Evolutionary conservation across 2,888 invertebrate species (phyloP), one percentile per base, ranked within the genome.

Genomic region (Dichetophora obliterata): DNA sequence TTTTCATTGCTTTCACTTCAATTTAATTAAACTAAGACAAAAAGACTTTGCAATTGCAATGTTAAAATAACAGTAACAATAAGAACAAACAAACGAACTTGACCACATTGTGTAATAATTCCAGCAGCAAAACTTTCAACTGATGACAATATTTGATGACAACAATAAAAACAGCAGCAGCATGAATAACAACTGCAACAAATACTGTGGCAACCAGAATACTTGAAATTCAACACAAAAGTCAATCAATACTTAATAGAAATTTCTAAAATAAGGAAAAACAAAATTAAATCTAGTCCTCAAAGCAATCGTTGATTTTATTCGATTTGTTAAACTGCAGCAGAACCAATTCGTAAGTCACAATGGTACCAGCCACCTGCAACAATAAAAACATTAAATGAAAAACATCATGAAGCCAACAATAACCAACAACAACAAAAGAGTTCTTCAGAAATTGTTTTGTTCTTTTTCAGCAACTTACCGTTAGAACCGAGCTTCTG

Each of bases 351-450:
- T 92, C 92, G 81, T 92, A 92, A 6, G 91, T 92, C 8, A 92
- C 90, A 73, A 92, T 91, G 3, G 91, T 92, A 50, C 91, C 92
- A 54, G 91, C 91, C 70, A 92, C 90, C 91, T 91, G 81, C 54
- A 75, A 71, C n/a, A 63, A 61, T 0, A n/a, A 59, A 24, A 50
- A 69, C n/a, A 50, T 48, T 27, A 59, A 43, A 66, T n/a, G n/a
- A 19, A 19, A 11, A 66, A 65, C 65, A 66, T 65, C 50, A 71
- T 11, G 43, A 43, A 11, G 43, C 50, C 3, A 11, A 50, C 6
- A 52, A 43, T 48, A 61, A 24, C 27, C 57, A 61, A 24, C 27
- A 37, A 11, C 3, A n/a, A 63, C 63, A 4, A 0, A 34, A 11
- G 31, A 31, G 27, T 11, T 11, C 22, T 27, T 6, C 22, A 27